Evolutionary conservation across 2,797 vertebrate species (phyloP).

Genomic region (Cossypha caffra): DNA sequence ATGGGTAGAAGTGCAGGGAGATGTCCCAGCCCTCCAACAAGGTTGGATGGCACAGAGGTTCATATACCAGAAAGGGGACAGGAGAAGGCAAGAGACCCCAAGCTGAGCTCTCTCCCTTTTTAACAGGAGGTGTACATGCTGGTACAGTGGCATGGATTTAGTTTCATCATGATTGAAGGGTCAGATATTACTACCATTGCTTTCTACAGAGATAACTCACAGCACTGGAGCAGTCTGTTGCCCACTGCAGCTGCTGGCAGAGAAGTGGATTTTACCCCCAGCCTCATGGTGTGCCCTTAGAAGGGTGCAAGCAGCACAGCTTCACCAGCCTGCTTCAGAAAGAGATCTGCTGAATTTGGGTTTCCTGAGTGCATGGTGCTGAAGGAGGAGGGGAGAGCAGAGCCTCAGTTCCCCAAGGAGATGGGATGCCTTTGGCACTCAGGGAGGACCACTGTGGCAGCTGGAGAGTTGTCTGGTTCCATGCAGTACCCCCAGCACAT

Average conservation of each 20-base stretch:
- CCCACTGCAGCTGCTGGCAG: neutral
- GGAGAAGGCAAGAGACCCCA: rapidly evolving
- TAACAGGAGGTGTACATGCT: neutral
- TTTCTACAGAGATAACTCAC: neutral
- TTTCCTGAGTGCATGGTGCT: neutral
- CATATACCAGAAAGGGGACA: neutral
- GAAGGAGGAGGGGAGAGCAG: neutral
- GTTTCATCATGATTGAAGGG: neutral
- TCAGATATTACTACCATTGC: neutral
- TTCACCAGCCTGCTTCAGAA: neutral
- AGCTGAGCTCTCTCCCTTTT: neutral
- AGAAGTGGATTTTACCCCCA: neutral
- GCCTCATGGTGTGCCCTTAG: neutral
- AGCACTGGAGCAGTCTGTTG: neutral
- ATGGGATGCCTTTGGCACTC: neutral
- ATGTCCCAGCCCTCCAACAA: neutral
- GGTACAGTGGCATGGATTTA: neutral
- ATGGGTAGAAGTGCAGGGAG: neutral
- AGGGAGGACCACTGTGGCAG: neutral
- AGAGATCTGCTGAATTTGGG: neutral
- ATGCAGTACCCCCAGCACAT: neutral
- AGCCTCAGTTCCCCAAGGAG: neutral
- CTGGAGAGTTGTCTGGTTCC: neutral
- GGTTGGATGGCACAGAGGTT: neutral
- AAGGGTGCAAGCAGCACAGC: neutral